phyloP scores from a whole-genome alignment of 2,888 invertebrate species.

The Sesia bembeciformis region DNA sequence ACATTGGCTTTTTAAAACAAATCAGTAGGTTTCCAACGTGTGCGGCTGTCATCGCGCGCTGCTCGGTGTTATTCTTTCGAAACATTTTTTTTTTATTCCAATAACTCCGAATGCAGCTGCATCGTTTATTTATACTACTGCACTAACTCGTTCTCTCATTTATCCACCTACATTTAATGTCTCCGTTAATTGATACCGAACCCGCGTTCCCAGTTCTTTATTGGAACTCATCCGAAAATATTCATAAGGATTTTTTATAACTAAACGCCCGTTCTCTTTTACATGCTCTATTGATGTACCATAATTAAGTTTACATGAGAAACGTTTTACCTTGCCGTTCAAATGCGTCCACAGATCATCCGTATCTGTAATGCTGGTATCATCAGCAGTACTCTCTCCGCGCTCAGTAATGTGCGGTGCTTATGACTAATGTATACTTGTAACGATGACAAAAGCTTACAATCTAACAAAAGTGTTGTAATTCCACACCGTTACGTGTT shows the following conservation, averaged over 20 bases:
- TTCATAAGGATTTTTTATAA: constrained; percentile 39
- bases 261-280: constrained; percentile 7
- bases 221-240: constrained; percentile 32
- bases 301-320: constrained; percentile 3
- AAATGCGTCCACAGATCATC: constrained; percentile 3
- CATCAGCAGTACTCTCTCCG: constrained; percentile 2
- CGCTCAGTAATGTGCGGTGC: constrained; percentile 21
- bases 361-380: constrained; percentile 2
- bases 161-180: constrained; percentile 41
- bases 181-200: constrained; percentile 60
- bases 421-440: constrained; percentile 56
- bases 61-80: constrained; percentile 6
- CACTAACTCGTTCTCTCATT: constrained; percentile 26
- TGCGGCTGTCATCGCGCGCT: constrained; percentile 4
- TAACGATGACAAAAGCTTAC: constrained; percentile 62
- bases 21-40: not conserved
- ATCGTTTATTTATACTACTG: constrained; percentile 26
- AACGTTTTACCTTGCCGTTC: not conserved
- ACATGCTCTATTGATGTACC: not conserved
- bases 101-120: constrained; percentile 31
- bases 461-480: constrained; percentile 67
- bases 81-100: constrained; percentile 20
- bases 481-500: constrained; percentile 64
- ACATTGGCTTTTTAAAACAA: not conserved
- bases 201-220: constrained; percentile 49